Percentiles rank a stretch among this genome's conserved stretches.
Evolutionary conservation across 2,888 invertebrate genomes (phyloP).

Genomic region (Stenodema calcarata): DNA sequence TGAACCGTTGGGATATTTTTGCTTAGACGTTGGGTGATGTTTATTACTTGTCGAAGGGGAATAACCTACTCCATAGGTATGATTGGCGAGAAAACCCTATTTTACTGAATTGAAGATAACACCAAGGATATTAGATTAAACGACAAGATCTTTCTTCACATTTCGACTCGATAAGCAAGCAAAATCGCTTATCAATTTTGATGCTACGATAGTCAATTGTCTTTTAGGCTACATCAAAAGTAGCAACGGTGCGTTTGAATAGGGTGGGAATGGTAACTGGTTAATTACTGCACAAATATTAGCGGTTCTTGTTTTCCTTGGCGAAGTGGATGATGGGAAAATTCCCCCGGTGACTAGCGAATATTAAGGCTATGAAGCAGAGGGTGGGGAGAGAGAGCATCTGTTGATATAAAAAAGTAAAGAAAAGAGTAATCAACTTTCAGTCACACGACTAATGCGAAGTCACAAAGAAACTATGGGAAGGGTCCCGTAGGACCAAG

Average conservation of each 20-base stretch:
- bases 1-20: no score
- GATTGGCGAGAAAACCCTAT: no score
- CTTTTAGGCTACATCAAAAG: background rate
- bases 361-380: background rate
- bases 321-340: background rate
- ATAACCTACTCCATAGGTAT: no score
- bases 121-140: no score
- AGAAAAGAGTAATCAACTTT: background rate
- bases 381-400: background rate
- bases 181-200: no score
- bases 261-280: background rate
- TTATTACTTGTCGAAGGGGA: no score
- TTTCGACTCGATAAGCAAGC: no score
- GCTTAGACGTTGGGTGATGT: no score
- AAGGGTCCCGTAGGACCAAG: background rate
- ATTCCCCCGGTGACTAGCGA: background rate
- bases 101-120: no score
- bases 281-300: background rate
- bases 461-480: background rate
- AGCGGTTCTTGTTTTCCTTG: background rate
- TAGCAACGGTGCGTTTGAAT: background rate
- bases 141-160: no score
- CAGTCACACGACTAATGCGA: constrained; percentile 12
- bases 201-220: no score
- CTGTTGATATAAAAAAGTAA: background rate